phyloP scores from a whole-genome alignment of 2,888 invertebrate species.

The Cephus rjabovi region DNA sequence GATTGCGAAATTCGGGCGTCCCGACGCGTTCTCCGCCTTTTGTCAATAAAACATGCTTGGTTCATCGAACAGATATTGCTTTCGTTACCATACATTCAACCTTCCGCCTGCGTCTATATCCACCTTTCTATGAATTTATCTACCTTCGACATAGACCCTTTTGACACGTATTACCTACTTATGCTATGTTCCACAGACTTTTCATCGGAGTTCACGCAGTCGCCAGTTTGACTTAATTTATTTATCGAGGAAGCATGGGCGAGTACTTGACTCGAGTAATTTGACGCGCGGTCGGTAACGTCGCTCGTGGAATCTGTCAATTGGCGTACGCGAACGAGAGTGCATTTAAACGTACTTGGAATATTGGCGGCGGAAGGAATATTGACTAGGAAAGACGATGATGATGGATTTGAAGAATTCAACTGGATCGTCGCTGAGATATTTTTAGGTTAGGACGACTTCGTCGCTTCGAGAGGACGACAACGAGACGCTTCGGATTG shows the following conservation, averaged over 20 bases:
- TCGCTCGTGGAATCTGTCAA: background rate
- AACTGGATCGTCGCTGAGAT: background rate
- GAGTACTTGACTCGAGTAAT: background rate
- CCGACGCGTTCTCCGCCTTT: background rate
- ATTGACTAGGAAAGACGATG: conserved; percentile 31
- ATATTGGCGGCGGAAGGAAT: conserved; percentile 17
- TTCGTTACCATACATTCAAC: conserved; percentile 53
- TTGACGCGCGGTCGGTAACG: background rate
- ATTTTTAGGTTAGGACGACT: background rate
- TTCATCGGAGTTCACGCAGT: conserved; percentile 10
- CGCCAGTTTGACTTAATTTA: conserved; percentile 12
- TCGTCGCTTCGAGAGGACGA: background rate
- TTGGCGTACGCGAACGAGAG: background rate
- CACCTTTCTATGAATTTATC: too few species aligned
- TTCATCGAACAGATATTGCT: conserved; percentile 48
- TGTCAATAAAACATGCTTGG: conserved; percentile 24
- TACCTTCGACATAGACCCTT: background rate
- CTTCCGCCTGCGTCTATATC: conserved; percentile 4
- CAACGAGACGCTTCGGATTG: background rate
- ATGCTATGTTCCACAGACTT: background rate
- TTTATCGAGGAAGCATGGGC: conserved; percentile 3
- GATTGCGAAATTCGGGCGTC: background rate
- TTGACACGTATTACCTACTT: background rate
- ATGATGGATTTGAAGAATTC: background rate
- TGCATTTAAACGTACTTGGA: background rate